Conservation (phyloP, 2,797 vertebrate genomes). For the Enteromius mattozi region DNA sequence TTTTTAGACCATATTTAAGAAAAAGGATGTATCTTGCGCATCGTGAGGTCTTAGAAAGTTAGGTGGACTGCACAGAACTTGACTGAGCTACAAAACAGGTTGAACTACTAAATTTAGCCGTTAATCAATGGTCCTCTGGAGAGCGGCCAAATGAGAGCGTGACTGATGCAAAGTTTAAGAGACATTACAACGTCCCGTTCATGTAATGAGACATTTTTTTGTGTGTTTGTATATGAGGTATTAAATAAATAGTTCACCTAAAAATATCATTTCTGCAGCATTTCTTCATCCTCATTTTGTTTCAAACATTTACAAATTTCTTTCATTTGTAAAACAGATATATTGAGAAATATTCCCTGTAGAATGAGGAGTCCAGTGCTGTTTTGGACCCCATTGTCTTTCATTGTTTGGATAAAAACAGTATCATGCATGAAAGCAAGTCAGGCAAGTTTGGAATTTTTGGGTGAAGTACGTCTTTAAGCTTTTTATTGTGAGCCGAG, state of each 20-base stretch:
- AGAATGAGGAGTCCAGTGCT: neutral
- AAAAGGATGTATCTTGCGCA: neutral
- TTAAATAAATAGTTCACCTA: neutral
- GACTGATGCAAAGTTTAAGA: slow-evolving; percentile 6
- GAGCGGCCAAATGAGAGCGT: slow-evolving; percentile 23
- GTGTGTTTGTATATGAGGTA: neutral
- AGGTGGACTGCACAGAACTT: neutral
- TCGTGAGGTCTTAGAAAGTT: neutral
- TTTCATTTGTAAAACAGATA: neutral
- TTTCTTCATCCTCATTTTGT: neutral
- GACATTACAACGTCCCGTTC: neutral
- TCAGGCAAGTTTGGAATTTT: neutral
- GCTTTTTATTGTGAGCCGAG: slow-evolving; percentile 1
- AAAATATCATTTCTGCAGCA: neutral
- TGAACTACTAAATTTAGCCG: slow-evolving; percentile 55
- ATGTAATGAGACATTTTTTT: neutral
- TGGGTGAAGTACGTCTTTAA: neutral
- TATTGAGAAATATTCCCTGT: neutral
- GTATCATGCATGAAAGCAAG: neutral
- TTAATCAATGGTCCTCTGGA: slow-evolving; percentile 55
- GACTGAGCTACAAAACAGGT: slow-evolving; percentile 38
- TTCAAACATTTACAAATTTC: neutral
- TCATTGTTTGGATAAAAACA: neutral
- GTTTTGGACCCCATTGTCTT: neutral
- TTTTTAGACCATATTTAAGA: neutral